A percentile compares a stretch with the other conserved stretches of the same genome.
Evolutionary conservation across 2,113 vertebrate genomes (phyloP).

Genomic region (Alectura lathami): DNA sequence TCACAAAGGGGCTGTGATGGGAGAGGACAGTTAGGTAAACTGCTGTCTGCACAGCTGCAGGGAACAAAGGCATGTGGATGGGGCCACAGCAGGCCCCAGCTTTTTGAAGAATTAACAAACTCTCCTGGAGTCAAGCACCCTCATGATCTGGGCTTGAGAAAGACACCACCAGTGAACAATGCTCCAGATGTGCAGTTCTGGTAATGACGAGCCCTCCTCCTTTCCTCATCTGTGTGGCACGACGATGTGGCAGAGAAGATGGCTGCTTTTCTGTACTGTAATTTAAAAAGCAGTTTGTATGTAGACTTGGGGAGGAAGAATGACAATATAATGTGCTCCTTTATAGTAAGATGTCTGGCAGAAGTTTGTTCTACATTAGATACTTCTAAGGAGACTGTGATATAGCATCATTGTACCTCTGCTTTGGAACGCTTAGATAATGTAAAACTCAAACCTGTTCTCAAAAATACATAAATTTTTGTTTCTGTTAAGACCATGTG

Average conservation of each 20-base stretch:
- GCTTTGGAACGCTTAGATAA: not conserved
- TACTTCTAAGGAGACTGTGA: not conserved
- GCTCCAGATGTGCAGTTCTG: not conserved
- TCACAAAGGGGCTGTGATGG: not conserved
- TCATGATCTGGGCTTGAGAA: not conserved
- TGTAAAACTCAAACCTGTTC: not conserved
- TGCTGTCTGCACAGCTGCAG: not conserved
- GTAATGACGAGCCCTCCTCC: not conserved
- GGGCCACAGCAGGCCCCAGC: not conserved
- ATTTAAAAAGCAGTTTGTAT: not conserved
- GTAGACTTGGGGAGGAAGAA: not conserved
- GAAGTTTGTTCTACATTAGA: not conserved
- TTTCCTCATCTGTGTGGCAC: not conserved
- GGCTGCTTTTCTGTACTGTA: not conserved
- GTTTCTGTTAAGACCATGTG: not conserved
- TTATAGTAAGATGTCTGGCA: not conserved
- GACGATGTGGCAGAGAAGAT: not conserved
- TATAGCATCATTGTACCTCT: not conserved
- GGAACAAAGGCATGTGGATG: not conserved
- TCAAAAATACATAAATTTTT: not conserved
- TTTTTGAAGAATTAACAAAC: not conserved
- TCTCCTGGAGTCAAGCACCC: not conserved
- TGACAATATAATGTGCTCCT: rapidly evolving
- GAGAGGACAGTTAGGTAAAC: not conserved
- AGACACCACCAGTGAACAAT: not conserved